Evolutionary conservation across 1,140 invertebrate genomes (phyloP), one percentile per base, ranked within the genome.

Genomic region (Euglossa dilemma): DNA sequence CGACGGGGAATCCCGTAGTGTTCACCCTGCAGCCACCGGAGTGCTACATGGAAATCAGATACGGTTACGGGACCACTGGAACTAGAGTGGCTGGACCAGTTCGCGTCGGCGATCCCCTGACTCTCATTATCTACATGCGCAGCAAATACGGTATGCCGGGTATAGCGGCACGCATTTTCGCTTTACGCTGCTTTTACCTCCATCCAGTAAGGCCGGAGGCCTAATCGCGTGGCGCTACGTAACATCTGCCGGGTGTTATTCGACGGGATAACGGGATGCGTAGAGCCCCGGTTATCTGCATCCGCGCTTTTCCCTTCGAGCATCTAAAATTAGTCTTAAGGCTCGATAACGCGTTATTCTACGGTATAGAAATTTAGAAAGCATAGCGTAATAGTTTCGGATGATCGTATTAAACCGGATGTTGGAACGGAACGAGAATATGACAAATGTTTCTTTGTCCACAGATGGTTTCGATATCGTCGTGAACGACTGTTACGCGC

Each of bases 401-500:
- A 36, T 36, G 36, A 36, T 36, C 4, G 36, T 36, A 18, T 50
- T 6, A n/a, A 2, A 28, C 20, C n/a, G 4, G 14, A 52, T 28
- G 1, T 18, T 6, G 16, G 25, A 45, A 20, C 23, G 3, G 43
- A 66, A 45, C 18, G 43, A 66, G 47, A 66, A 6, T n/a, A n/a
- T 20, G 18, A 73, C 85, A 69, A 66, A 89, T 70, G 72, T 76
- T 72, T 84, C 75, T 74, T 80, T 89, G 89, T 90, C 87, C 76
- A 80, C 94, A 98, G 97, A 98, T 94, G 98, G 98, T 79, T 99
- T 98, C 91, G 98, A 99, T 92, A 98, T 99, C 84, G 97, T 98
- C n/a, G 98, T 99, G 9, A 99, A 98, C 92, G 98, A 99, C 92
- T 99, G 98, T 92, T 98, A 97, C 91, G 98, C 98, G 0, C 98